Base-by-base conservation (phyloP, 2,888 invertebrate species). In the Morpho helenor region DNA sequence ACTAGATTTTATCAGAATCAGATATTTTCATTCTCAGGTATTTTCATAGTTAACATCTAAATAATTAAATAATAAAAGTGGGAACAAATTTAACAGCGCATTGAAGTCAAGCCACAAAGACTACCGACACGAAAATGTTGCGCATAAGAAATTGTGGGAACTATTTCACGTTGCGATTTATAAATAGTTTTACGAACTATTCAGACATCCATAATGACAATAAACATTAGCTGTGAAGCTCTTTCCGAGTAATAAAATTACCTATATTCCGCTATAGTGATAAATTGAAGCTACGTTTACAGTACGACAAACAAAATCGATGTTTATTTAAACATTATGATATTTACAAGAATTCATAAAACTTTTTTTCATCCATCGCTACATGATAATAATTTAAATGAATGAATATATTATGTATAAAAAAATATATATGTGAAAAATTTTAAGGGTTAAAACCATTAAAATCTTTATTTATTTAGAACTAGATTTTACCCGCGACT, bases 121-220 rank as follows among this genome's bases (percentile, higher is more conserved):
- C 44, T 52, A 61, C 66, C 66, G 66, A 59, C 66, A 55, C 48
- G 49, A 59, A 63, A 65, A 61, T 58, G 52, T 59, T 49, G 56
- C 49, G 51, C 45, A 52, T 54, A 48, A 23, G 52, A 65, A 61
- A 60, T 61, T 63, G 66, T 66, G 66, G 59, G 66, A 66, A 64
- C 49, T 59, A 46, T 57, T 56, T 63, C 46, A 59, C 63, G 59
- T 65, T 55, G 57, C 61, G 57, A 64, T 51, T 51, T 60, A 56
- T 58, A 64, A 63, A 61, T 63, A 63, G 53, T 60, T 59, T 62
- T 46, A 53, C 49, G 48, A 57, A 58, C 45, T 60, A 56, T 63
- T 59, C 52, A 57, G 51, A 52, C 56, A 56, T 57, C 52, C 57
- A 49, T 59, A 62, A 60, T 59, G 60, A 63, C 55, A 50, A 61